phyloP scores from a whole-genome alignment of 2,113 vertebrate genomes.

The Brachypteracias leptosomus region DNA sequence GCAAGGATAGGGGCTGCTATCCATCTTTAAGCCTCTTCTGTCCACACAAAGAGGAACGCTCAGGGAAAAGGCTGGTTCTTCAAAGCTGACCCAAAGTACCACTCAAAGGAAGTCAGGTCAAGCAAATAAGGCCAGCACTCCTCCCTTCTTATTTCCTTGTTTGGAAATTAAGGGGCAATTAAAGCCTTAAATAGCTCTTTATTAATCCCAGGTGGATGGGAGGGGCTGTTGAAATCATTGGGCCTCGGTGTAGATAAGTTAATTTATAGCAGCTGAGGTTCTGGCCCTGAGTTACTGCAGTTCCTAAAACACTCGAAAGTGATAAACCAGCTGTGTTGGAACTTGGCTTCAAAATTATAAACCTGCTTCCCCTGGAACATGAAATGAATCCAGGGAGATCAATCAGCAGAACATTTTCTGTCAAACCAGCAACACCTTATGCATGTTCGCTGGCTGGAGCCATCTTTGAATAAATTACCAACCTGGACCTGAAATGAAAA shows the following conservation, averaged over 20 bases:
- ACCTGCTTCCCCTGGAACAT: background rate
- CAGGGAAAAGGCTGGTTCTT: background rate
- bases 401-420: background rate
- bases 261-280: background rate
- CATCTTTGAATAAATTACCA: background rate
- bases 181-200: background rate
- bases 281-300: background rate
- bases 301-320: background rate
- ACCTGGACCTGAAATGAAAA: background rate
- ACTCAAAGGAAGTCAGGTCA: background rate
- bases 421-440: background rate
- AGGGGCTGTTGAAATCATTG: background rate
- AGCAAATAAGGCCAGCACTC: accelerated
- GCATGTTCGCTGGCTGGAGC: background rate
- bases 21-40: background rate
- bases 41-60: background rate
- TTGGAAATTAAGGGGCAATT: background rate
- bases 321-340: background rate
- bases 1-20: background rate
- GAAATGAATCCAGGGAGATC: background rate
- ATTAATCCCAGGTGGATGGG: background rate
- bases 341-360: background rate
- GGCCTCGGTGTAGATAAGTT: accelerated
- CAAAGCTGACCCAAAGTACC: background rate
- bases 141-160: background rate